Conservation (phyloP, 2,797 vertebrate genomes). For the Dryobates pubescens region DNA sequence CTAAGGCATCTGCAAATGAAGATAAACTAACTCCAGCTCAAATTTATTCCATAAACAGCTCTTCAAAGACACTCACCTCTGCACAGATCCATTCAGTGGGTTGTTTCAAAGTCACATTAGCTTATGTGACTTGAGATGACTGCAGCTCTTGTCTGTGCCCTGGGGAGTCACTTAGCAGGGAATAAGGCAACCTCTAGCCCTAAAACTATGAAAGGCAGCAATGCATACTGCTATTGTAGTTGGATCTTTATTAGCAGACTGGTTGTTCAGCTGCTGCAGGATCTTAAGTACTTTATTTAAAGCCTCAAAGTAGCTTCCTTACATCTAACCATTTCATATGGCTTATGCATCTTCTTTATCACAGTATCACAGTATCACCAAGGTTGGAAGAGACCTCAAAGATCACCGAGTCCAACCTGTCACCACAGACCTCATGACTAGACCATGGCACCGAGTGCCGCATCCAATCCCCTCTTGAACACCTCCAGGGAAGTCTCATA, state of each 20-base stretch:
- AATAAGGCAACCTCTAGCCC: not conserved
- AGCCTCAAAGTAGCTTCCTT: not conserved
- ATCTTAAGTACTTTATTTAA: not conserved
- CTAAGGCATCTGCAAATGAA: not conserved
- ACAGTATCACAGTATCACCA: not conserved
- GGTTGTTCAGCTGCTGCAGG: not conserved
- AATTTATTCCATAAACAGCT: not conserved
- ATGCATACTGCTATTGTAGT: not conserved
- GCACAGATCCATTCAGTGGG: not conserved
- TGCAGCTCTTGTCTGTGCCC: not conserved
- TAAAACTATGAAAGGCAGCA: not conserved
- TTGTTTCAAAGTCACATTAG: not conserved
- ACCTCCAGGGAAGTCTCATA: not conserved
- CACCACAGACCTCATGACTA: too few relatives aligned
- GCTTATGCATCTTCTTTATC: conserved; percentile 1
- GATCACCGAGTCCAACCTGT: too few relatives aligned
- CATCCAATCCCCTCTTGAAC: too few relatives aligned
- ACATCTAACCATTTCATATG: not conserved
- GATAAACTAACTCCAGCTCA: not conserved
- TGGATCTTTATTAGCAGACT: not conserved
- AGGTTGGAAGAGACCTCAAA: too few relatives aligned
- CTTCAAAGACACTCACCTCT: not conserved
- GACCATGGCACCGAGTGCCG: too few relatives aligned
- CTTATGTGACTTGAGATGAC: not conserved
- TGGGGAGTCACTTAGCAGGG: not conserved